Conservation (phyloP, 2,888 invertebrate species). For the Torymus texanus region DNA sequence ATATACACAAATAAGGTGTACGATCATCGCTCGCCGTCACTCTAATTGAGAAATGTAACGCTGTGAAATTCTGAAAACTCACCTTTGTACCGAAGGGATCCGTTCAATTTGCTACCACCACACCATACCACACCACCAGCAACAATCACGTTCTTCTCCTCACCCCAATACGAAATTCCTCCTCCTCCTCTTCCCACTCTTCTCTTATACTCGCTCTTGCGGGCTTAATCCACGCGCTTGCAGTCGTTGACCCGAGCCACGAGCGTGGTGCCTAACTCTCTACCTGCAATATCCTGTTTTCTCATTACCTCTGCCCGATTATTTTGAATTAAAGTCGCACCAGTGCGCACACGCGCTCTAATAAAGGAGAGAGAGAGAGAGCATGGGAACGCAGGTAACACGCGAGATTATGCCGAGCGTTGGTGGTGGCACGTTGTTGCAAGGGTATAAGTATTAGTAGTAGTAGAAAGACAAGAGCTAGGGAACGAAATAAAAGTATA, state of each 20-base stretch:
- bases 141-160: no score
- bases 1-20: no score
- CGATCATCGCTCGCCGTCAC: neutral
- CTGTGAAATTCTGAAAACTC: slow-evolving; percentile 18
- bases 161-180: neutral
- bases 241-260: slow-evolving; percentile 30
- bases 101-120: slow-evolving; percentile 30
- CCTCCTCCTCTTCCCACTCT: neutral
- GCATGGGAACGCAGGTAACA: neutral
- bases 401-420: slow-evolving; percentile 33
- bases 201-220: no score
- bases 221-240: slow-evolving; percentile 9
- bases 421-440: neutral
- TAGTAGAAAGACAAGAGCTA: no score
- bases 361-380: neutral
- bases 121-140: no score
- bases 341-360: neutral
- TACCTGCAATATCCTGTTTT: slow-evolving; percentile 23
- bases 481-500: no score
- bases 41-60: slow-evolving; percentile 35
- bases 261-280: neutral
- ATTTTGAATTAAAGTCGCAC: slow-evolving; percentile 52
- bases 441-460: no score
- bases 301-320: slow-evolving; percentile 44
- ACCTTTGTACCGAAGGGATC: slow-evolving; percentile 1